Base-by-base conservation (phyloP, 1,140 invertebrate species). In the Macrobrachium nipponense region DNA sequence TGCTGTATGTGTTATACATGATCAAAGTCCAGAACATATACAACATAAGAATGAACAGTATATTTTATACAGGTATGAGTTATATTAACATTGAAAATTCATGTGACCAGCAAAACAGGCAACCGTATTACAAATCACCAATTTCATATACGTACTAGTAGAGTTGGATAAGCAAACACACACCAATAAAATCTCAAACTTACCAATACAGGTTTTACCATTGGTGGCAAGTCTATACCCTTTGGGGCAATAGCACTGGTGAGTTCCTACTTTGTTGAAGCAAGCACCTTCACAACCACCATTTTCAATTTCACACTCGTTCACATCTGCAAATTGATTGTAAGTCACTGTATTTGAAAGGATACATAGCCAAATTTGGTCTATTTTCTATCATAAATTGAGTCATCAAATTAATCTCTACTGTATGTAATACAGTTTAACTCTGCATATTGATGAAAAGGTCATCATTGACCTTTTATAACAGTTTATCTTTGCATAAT, bases 161-260 rank as follows among this genome's bases (percentile, higher is more conserved):
- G 18, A 66, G 15, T 5, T n/a, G 14, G 8, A n/a, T 76, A 15
- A 11, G 5, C 12, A 6, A 20, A 6, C 58, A 59, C 20, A 17
- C 11, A 51, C 0, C 11, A 75, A 23, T 11, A 17, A 75, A 93
- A 15, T 5, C 23, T n/a, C 17, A 11, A 18, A 89, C 87, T 89
- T 87, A 95, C 94, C 93, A 93, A 94, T 77, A 94, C 95, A 91
- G 91, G 95, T 91, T 93, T 95, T 90, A 82, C 91, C 90, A 88
- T 94, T 93, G 36, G 89, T 88, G n/a, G 90, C 90, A 68, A 94
- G 90, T 15, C 91, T 88, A 88, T 91, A 93, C 58, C 92, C 94
- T 6, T 90, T 90, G 87, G 92, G 91, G 88, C 91, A 91, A 12
- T 77, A 43, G 75, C 91, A 91, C 15, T 73, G 77, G 83, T 89